Evolutionary conservation across 2,888 invertebrate species (phyloP).

Genomic region (Andrena praecox): DNA sequence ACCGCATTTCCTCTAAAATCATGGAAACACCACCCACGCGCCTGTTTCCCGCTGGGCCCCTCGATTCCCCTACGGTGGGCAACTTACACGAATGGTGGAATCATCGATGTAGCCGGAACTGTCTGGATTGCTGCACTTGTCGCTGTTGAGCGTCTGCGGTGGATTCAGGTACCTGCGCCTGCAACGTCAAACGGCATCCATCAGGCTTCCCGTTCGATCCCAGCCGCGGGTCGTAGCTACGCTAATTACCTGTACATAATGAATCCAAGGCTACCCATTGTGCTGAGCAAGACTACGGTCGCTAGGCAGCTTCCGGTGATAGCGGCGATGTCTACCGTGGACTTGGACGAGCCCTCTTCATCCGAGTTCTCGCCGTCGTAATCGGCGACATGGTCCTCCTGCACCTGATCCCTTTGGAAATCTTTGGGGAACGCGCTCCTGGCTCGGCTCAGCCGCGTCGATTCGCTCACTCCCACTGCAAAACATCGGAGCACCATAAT

Average conservation of each 20-base stretch:
- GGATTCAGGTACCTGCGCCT: slow-evolving; percentile 91
- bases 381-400: slow-evolving; percentile 71
- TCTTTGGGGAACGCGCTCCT: slow-evolving; percentile 79
- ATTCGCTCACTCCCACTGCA: slow-evolving; percentile 74
- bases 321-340: slow-evolving; percentile 80
- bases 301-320: slow-evolving; percentile 82
- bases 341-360: slow-evolving; percentile 60
- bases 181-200: background rate
- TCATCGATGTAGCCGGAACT: slow-evolving; percentile 95
- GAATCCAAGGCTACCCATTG: slow-evolving; percentile 81
- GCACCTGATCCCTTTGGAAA: slow-evolving; percentile 77
- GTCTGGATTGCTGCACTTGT: slow-evolving; percentile 93
- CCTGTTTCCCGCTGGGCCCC: too few relatives aligned
- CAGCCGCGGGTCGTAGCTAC: background rate
- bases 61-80: too few relatives aligned
- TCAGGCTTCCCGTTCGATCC: background rate
- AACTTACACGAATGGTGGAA: slow-evolving; percentile 92
- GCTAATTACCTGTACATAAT: slow-evolving; percentile 81
- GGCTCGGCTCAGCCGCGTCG: slow-evolving; percentile 79
- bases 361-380: slow-evolving; percentile 68
- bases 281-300: slow-evolving; percentile 79
- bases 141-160: slow-evolving; percentile 91
- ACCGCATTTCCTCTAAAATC: too few relatives aligned
- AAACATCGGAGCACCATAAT: background rate
- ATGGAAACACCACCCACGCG: too few relatives aligned